phyloP scores from a whole-genome alignment of 2,113 vertebrate genomes.

The Hiodon tergisus region DNA sequence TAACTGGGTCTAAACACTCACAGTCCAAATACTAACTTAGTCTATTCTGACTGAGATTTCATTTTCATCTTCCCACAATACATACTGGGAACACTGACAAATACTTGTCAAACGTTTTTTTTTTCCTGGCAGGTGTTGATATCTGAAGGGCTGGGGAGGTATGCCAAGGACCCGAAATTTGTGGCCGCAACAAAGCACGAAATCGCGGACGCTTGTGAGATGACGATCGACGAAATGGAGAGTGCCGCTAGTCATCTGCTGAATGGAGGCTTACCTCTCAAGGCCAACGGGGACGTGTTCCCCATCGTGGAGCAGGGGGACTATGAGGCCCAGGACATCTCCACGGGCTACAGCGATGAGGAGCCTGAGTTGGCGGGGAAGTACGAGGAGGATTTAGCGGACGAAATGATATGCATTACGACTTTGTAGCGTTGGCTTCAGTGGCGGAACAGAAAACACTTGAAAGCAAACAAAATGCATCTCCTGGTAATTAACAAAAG shows the following conservation, averaged over 20 bases:
- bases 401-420: conserved; percentile 96
- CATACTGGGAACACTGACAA: too few species aligned
- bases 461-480: conserved; percentile 33
- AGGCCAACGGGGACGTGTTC: conserved; percentile 58
- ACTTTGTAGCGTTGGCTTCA: conserved; percentile 77
- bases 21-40: background rate
- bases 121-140: conserved; percentile 77
- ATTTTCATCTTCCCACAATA: too few species aligned
- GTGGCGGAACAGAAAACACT: background rate
- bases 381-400: conserved; percentile 88
- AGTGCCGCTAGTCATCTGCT: conserved; percentile 90
- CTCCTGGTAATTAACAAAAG: conserved; percentile 48
- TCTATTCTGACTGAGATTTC: too few species aligned
- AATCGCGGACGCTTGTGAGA: conserved; percentile 90
- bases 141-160: conserved; percentile 88
- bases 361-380: conserved; percentile 68
- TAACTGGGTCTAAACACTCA: background rate
- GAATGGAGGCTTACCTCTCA: conserved; percentile 66
- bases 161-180: conserved; percentile 91
- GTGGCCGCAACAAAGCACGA: conserved; percentile 86
- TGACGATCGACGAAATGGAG: conserved; percentile 98
- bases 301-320: conserved; percentile 60
- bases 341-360: conserved; percentile 82
- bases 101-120: background rate
- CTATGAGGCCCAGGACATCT: conserved; percentile 75